Evolutionary conservation across 2,113 vertebrate species (phyloP).

Genomic region (Chaetodon auriga): DNA sequence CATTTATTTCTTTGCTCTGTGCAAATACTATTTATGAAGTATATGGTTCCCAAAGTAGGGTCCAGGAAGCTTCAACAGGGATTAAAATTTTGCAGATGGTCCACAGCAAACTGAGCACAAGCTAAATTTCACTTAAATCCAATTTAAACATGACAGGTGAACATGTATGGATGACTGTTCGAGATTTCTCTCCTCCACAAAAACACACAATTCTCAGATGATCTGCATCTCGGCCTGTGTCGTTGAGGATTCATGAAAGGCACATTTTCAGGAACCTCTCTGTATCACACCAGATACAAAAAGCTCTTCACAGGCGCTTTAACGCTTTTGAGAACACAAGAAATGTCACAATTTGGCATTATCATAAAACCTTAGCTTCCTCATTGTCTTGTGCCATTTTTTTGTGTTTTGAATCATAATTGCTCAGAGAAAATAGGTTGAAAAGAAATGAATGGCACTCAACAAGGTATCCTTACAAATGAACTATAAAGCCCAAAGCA

Average conservation of each 20-base stretch:
- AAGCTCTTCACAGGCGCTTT: not conserved
- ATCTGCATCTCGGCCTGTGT: not conserved
- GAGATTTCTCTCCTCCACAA: not conserved
- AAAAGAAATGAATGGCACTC: not conserved
- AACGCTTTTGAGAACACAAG: conserved; percentile 3
- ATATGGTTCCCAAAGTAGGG: not conserved
- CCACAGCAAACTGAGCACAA: not conserved
- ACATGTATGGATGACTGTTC: not conserved
- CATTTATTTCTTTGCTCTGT: not conserved
- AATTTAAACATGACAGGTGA: not conserved
- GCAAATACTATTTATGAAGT: not conserved
- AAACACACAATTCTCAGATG: not conserved
- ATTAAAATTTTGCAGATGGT: not conserved
- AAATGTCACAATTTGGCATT: conserved; percentile 51
- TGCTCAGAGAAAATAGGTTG: not conserved
- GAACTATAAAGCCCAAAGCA: not conserved
- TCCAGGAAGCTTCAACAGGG: not conserved
- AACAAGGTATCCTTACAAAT: not conserved
- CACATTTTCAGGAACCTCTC: not conserved
- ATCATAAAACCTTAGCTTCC: not conserved
- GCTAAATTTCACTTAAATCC: not conserved
- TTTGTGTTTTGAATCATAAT: not conserved
- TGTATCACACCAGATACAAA: not conserved
- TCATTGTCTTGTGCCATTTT: not conserved
- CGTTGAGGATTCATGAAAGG: not conserved